These are phyloP conservation scores for Diorhabda elongata DNA, from an alignment of 1,140 invertebrate genomes.

Conservation along the genomic window DNA sequence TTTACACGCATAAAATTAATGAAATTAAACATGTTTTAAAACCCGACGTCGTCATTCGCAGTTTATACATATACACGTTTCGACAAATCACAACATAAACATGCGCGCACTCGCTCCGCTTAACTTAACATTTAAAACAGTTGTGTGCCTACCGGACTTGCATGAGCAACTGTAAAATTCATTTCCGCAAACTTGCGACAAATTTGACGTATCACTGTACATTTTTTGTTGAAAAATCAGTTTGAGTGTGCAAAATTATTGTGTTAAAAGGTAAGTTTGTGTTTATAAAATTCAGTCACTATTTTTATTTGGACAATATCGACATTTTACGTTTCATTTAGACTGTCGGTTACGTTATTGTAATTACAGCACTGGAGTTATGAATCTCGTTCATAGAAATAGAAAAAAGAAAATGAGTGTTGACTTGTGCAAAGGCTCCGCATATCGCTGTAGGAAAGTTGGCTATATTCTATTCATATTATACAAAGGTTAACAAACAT, in stretches of 20 bases:
- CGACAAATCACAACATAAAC: neutral
- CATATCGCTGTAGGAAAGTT: no score
- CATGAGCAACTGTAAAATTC: neutral
- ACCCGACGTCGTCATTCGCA: slow-evolving; percentile 1
- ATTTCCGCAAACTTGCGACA: slow-evolving; percentile 2
- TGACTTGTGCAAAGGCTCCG: no score
- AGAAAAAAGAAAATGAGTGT: no score
- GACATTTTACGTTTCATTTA: no score
- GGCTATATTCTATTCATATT: no score
- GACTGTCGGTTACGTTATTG: no score
- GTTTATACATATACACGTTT: neutral
- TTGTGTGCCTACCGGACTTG: neutral
- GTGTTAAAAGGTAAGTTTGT: neutral
- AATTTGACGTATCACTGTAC: neutral
- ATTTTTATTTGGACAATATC: neutral
- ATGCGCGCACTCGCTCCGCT: neutral
- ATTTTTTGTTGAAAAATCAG: slow-evolving; percentile 1
- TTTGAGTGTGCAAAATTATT: slow-evolving; percentile 5
- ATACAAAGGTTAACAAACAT: no score
- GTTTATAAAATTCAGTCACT: slow-evolving; percentile 3
- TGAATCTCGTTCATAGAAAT: no score
- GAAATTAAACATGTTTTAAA: slow-evolving; percentile 4
- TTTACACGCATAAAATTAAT: slow-evolving; percentile 1
- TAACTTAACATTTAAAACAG: neutral
- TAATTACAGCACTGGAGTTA: no score